Base-by-base conservation (phyloP, 2,888 invertebrate genomes). In the Sarcophaga carnaria region DNA sequence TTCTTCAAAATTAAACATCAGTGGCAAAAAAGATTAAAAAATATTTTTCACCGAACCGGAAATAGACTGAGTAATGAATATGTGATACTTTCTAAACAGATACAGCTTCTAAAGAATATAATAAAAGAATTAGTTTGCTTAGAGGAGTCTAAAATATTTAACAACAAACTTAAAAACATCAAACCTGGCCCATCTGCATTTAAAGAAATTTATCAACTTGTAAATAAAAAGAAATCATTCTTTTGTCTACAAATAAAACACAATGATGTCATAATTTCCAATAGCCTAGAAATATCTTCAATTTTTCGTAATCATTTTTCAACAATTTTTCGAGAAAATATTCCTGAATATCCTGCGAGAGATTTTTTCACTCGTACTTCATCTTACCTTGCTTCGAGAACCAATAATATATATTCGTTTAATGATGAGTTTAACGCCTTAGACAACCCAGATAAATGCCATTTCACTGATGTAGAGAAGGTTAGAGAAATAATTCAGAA, bases 401-500 rank as follows among this genome's bases (percentile, higher is more conserved):
- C 25, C 25, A 25, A 25, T 25, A 25, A 25, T 25, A 25, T 25
- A 25, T 25, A 25, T 25, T 25, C 25, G 25, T 25, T 25, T 3
- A 27, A 27, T 27, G 27, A 27, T 5, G 27, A 27, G 27, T 27
- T 27, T 27, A 27, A 27, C 27, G 27, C 4, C 4, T 27, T 27
- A 4, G 4, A 27, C 4, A 27, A 4, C 4, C 12, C 54, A 20
- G 62, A 78, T 63, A n/a, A 37, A 11, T 78, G 11, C 22, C 69
- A 70, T 60, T 70, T 72, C 37, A 62, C 37, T 49, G 45, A 45
- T 8, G 17, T 20, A 27, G 71, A 47, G 17, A 45, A 71, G 59
- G 59, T 77, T 4, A 66, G 62, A 60, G 60, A 12, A 22, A 70
- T 77, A 27, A 12, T 66, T 12, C 14, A 66, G 54, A 78, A 74